A percentile compares a stretch with the other conserved stretches of the same genome.
phyloP scores from a whole-genome alignment of 2,888 invertebrate species.

The Phorcus lineatus region DNA sequence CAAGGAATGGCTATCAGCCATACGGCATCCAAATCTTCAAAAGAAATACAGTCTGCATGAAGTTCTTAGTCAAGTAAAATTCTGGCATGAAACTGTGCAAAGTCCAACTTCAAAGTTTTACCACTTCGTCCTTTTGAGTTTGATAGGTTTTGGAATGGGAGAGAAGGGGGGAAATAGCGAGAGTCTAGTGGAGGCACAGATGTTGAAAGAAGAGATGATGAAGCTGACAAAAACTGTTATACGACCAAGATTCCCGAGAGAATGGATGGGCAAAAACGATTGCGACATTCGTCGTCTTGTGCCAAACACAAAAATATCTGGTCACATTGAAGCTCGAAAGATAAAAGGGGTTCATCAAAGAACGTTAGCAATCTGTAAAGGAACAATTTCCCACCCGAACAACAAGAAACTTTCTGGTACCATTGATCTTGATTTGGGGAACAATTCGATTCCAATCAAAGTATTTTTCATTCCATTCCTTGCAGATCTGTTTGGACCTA shows the following conservation, averaged over 20 bases:
- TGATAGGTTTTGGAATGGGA: constrained; percentile 47
- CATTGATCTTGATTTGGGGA: constrained; percentile 31
- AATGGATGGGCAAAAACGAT: constrained; percentile 49
- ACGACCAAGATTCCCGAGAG: constrained; percentile 46
- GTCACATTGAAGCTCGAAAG: constrained; percentile 1
- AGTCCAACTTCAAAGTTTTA: constrained; percentile 50
- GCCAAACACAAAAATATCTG: constrained; percentile 1
- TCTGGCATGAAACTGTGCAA: constrained; percentile 42
- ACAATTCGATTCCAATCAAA: constrained; percentile 22
- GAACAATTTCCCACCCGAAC: constrained; percentile 28
- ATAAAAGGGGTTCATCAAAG: background rate
- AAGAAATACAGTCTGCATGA: constrained; percentile 42
- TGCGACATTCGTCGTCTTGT: constrained; percentile 14
- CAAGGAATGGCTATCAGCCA: constrained; percentile 54
- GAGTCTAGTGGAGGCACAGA: constrained; percentile 43
- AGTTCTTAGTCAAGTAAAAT: constrained; percentile 44
- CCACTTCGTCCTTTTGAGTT: constrained; percentile 45
- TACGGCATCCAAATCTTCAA: constrained; percentile 40
- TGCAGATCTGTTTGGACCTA: constrained; percentile 19
- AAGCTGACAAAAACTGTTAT: constrained; percentile 40
- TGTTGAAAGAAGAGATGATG: constrained; percentile 36
- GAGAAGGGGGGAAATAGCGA: constrained; percentile 42
- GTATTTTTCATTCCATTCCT: constrained; percentile 31
- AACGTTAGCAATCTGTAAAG: constrained; percentile 28
- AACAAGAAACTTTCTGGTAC: constrained; percentile 26